Conservation (phyloP, 2,113 vertebrate species). For the Gambusia holbrooki region DNA sequence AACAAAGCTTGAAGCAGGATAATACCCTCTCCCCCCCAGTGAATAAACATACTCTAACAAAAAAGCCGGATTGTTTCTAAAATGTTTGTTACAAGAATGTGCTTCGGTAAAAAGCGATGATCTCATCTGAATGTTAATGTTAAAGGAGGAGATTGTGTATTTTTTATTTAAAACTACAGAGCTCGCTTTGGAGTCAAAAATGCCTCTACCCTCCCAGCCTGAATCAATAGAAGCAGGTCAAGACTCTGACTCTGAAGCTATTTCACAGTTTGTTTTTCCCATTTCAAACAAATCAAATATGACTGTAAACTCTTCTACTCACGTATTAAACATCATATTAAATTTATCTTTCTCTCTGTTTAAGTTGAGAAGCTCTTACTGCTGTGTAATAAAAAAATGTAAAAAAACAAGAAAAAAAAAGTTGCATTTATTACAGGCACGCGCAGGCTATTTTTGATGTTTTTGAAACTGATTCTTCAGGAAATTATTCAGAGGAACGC, state of each 20-base stretch:
- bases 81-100: too few relatives aligned
- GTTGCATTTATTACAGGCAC: conserved; percentile 12
- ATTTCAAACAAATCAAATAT: conserved; percentile 21
- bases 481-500: conserved; percentile 63
- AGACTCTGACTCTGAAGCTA: neutral
- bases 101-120: too few relatives aligned
- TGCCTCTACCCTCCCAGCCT: neutral
- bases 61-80: too few relatives aligned
- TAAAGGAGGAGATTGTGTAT: neutral
- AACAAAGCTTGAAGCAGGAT: too few relatives aligned
- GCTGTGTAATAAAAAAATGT: neutral
- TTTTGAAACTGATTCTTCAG: conserved; percentile 60
- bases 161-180: neutral
- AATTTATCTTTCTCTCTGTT: conserved; percentile 18
- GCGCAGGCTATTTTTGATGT: conserved; percentile 39
- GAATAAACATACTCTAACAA: too few relatives aligned
- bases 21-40: too few relatives aligned
- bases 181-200: neutral
- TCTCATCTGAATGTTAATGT: too few relatives aligned
- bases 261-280: conserved; percentile 9
- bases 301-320: conserved; percentile 20
- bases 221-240: neutral
- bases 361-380: conserved; percentile 11
- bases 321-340: conserved; percentile 20
- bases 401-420: neutral